Evolutionary conservation across 2,113 vertebrate species (phyloP), one percentile per base, ranked within the genome.

Genomic region (Machaerirhynchus nigripectus): DNA sequence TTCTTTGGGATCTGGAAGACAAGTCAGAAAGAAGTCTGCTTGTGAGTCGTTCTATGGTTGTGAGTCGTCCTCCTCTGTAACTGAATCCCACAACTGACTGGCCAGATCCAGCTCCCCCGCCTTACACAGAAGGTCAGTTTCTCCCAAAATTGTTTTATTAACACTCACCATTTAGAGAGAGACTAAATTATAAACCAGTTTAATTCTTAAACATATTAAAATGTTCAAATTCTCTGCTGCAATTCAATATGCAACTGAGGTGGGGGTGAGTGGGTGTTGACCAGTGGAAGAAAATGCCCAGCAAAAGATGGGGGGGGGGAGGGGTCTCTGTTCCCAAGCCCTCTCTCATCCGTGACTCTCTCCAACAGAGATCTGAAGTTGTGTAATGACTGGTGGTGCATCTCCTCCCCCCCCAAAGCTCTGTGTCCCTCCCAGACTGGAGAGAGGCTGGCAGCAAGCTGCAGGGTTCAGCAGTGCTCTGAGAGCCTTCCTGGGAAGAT

Each of bases 1-100:
- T 13, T 78, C 92, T 90, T 95, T 69, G 22, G 76, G 39, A 88
- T 96, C 96, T 97, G 91, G 9, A 94, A 97, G 73, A 90, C 28
- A 92, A 91, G 26, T 91, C 15, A 90, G 73, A 59, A 27, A 63
- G 22, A 11, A 77, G 18, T 52, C 50, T 55, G 22, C 15, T 53
- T 65, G 14, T 70, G 64, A 59, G 7, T 35, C 11, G 15, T 49
- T 49, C 52, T 59, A 14, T 35, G 20, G 26, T 35, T 42, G 27
- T 69, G 33, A 84, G 11, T 40, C 4, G 1, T 42, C 44, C 19
- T 79, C 19, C 8, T 44, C 50, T 82, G n/a, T 60, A 79, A 73
- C 8, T 46, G 56, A 93, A 85, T 70, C 24, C 15, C 28, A 65
- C 39, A 50, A 24, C 40, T 20, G 19, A 11, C 26, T 65, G 13